Base-by-base conservation (phyloP, 2,888 invertebrate genomes). In the Noctua fimbriata region DNA sequence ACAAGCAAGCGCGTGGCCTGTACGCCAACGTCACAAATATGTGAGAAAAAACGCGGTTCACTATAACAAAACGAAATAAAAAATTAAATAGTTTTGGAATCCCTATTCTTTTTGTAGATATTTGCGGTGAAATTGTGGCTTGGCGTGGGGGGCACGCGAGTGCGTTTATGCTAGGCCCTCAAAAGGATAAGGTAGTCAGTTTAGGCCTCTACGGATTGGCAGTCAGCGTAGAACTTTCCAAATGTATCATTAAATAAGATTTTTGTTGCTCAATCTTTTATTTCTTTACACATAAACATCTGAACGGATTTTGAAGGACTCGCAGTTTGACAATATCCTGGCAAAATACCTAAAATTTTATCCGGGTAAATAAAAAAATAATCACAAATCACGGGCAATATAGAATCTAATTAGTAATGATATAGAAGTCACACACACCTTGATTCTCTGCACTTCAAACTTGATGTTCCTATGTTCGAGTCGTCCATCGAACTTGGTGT, bases 401-500 rank as follows among this genome's bases (percentile, higher is more conserved):
- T 3, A 36, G 32, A 36, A 36, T 52, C 52, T 55, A 55, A 21
- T 9, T 3, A 10, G 55, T 24, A n/a, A 12, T 58, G 10, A n/a
- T 58, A 58, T n/a, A 60, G 24, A 76, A 69, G 9, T n/a, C 16
- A 2, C 16, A 77, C 82, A 78, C 71, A 96, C 97, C 95, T 97
- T 97, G 81, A 97, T 97, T 87, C 97, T 97, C 94, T 99, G 99
- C 87, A 99, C 99, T 97, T 99, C 99, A 97, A 99, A 99, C 96
- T 99, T 99, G 91, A 99, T 99, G 93, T 99, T 99, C 87, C 99
- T 98, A 94, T 99, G 99, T 93, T 98, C 98, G 81, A 98, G 97
- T 86, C 98, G 97, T 63, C 99, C 99, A 95, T 99, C 99, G 96
- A 99, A 99, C 96, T 98, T 98, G 69, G 99, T 99, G 94, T 98